Evolutionary conservation across 1,140 invertebrate genomes (phyloP).

Genomic region (Drosophila lowei): DNA sequence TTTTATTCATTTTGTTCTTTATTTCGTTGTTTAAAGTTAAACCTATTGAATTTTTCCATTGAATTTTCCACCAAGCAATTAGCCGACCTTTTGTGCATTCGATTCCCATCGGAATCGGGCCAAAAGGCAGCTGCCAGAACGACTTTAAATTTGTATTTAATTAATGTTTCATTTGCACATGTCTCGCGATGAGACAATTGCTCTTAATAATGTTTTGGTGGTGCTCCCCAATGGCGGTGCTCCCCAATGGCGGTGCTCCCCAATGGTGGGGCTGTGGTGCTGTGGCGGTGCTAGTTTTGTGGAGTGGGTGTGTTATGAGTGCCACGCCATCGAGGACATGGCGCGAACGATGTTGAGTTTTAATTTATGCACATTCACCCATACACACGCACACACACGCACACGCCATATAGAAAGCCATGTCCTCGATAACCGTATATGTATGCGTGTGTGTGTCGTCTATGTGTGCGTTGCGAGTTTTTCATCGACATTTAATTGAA

Average conservation of each 20-base stretch:
- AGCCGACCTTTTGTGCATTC: neutral
- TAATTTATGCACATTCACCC: conserved; percentile 70
- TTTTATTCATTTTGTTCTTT: too few relatives aligned
- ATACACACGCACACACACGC: conserved; percentile 13
- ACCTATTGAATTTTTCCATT: too few relatives aligned
- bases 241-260: neutral
- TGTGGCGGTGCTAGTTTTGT: neutral
- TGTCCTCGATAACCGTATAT: conserved; percentile 46
- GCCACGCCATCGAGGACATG: conserved; percentile 54
- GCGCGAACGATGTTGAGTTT: conserved; percentile 57
- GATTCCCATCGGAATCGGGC: neutral
- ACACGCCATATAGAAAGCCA: conserved; percentile 24
- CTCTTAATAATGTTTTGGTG: conserved; percentile 41
- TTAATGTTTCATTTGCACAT: conserved; percentile 49
- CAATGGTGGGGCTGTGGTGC: neutral
- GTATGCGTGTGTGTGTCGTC: conserved; percentile 11
- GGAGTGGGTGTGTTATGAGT: conserved; percentile 56
- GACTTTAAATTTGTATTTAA: conserved; percentile 46
- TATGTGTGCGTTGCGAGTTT: conserved; percentile 59
- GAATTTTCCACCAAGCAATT: too few relatives aligned
- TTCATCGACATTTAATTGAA: conserved; percentile 82
- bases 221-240: neutral
- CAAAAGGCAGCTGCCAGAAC: neutral
- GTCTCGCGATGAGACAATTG: conserved; percentile 57
- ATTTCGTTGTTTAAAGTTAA: too few relatives aligned